Base-by-base conservation (phyloP, 2,888 invertebrate species). In the Harpalus rufipes region DNA sequence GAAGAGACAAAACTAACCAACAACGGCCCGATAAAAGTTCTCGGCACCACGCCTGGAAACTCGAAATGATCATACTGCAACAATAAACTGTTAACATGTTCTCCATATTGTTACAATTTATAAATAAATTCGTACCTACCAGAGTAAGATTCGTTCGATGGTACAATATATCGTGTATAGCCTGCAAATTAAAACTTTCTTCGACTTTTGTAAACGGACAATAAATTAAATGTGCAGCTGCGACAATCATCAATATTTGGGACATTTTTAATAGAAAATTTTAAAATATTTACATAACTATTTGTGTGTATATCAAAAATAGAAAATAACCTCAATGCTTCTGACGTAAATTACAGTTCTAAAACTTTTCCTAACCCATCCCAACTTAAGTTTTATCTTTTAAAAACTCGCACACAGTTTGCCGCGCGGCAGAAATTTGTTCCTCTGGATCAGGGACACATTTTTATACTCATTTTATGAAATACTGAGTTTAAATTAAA, bases 161-260 rank as follows among this genome's bases (percentile, higher is more conserved):
- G 91, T 97, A 98, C 74, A 99, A 92, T 89, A 99, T 94, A 92
- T 99, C 99, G 92, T 99, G 99, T 91, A 96, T 96, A 21, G 99
- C 99, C 92, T 99, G 99, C 85, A 99, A 93, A 92, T 99, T 99
- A 91, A 99, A 99, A 92, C 99, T 99, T 92, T 99, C 99, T 92
- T 99, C 99, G 79, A 99, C 99, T 95, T 99, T 99, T 4, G 98
- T 99, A 90, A 96, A 99, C 81, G 99, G 99, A 89, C 98, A 98
- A 88, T 96, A 93, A 86, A 97, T 90, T 85, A 98, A 92, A 91
- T 97, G 97, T 88, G 96, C 93, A 88, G 94, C 93, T 86, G 96
- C 96, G 88, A 96, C 93, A 87, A 96, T 91, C 90, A 95, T 94
- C 88, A 96, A 91, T 90, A 96, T 92, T 89, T 95, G 93, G 90